A percentile compares a stretch with the other conserved stretches of the same genome.
Evolutionary conservation across 1,140 invertebrate genomes (phyloP).

Genomic region (Drosophila carrolli): DNA sequence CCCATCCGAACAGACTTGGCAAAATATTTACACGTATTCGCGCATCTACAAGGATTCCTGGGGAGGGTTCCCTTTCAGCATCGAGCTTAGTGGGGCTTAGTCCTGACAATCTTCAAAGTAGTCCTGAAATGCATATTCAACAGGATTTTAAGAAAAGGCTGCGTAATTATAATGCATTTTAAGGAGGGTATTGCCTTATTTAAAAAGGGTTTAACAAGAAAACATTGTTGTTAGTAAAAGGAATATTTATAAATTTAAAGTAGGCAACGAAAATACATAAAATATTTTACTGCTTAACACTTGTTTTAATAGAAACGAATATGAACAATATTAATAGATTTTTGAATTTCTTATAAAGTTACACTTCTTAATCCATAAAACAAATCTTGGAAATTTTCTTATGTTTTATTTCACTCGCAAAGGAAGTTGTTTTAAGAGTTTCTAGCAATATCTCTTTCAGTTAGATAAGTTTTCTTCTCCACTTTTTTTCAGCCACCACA

Average conservation of each 20-base stretch:
- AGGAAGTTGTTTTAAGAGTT: neutral
- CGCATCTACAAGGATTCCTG: conserved; percentile 19
- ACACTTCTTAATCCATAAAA: too few species aligned
- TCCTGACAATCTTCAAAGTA: conserved; percentile 30
- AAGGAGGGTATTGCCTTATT: too few species aligned
- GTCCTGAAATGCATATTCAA: conserved; percentile 32
- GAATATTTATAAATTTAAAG: too few species aligned
- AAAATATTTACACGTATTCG: conserved; percentile 74
- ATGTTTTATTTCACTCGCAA: neutral
- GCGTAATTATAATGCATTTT: neutral
- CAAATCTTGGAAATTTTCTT: too few species aligned
- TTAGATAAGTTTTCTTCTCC: conserved; percentile 15
- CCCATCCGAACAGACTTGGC: conserved; percentile 45
- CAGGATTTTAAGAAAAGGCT: neutral
- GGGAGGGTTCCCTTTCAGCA: conserved; percentile 19
- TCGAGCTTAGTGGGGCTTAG: conserved; percentile 39
- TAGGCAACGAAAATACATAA: too few species aligned
- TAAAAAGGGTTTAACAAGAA: too few species aligned
- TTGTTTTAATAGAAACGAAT: too few species aligned
- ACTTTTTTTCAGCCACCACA: conserved; percentile 5
- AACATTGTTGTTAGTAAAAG: too few species aligned
- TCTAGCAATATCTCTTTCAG: neutral
- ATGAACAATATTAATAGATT: too few species aligned
- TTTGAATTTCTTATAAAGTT: too few species aligned
- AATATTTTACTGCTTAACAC: too few species aligned